These are phyloP conservation scores for roundworm (Caenorhabditis elegans) DNA, from an alignment of 1,140 invertebrate species.

Conservation along the genomic window WBcel235 BX284605.5:4453001-4453500, in stretches of 20 bases:
- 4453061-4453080: conserved; percentile 62
- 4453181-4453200: not conserved
- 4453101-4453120: conserved; percentile 62
- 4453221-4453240: conserved; percentile 6
- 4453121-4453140: conserved; percentile 51
- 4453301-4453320: too few species aligned
- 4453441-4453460: too few species aligned
- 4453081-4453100: conserved; percentile 63
- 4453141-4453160: conserved; percentile 16
- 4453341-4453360: too few species aligned
- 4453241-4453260: conserved; percentile 17
- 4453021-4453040: conserved; percentile 61
- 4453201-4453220: not conserved
- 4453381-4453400: too few species aligned
- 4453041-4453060: conserved; percentile 64
- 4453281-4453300: too few species aligned
- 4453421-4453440: too few species aligned
- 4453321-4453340: too few species aligned
- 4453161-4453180: not conserved
- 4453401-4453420: too few species aligned
- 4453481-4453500: too few species aligned
- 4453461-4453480: too few species aligned
- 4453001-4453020: conserved; percentile 64
- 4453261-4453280: too few species aligned
- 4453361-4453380: too few species aligned